Evolutionary conservation across 1,140 invertebrate species (phyloP), one percentile per base, ranked within the genome.

Genomic region (Hylaeus anthracinus): DNA sequence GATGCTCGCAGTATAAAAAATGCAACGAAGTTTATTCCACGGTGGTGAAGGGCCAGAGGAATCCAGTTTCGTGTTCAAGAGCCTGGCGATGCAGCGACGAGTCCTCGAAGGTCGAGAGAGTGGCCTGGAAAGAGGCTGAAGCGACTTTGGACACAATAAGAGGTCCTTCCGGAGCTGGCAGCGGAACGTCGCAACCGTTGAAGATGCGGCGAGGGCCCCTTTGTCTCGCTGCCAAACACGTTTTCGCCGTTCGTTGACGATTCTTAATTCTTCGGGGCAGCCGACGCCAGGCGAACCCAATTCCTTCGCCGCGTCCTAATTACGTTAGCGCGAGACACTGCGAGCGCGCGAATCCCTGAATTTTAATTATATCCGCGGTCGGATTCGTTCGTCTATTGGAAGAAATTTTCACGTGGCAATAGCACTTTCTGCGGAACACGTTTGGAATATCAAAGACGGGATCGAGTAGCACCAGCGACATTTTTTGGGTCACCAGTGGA

Each of bases 111-210:
- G 43, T 73, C 72, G 73, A 67, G 66, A 73, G 48, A 79, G 58
- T 69, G 73, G 53, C 60, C 63, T 83, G 53, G 61, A 86, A 80
- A 51, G 70, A 78, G 73, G 72, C 67, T 85, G 71, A 81, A 85
- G 88, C 89, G 86, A 90, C 89, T 90, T 88, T 69, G 72, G 72
- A 83, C 58, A 70, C 84, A 88, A 89, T 89, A 79, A 90, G 90
- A 88, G 84, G 75, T 82, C 67, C 73, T 85, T 65, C 55, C 74
- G 48, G 64, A 85, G 67, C 86, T 87, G 77, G 74, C 82, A 79
- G 82, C 80, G 66, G 75, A 58, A 71, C 70, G 64, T 77, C 56
- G 58, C 55, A 56, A 5, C 58, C 53, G 61, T 84, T 61, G 39
- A 77, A 66, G 48, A 58, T 60, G 39, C 43, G 43, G 14, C 41